A percentile compares a stretch with the other conserved stretches of the same genome.
These are phyloP conservation scores for Alloplasta piceator DNA, from an alignment of 2,888 invertebrate genomes.

Conservation along the genomic window DNA sequence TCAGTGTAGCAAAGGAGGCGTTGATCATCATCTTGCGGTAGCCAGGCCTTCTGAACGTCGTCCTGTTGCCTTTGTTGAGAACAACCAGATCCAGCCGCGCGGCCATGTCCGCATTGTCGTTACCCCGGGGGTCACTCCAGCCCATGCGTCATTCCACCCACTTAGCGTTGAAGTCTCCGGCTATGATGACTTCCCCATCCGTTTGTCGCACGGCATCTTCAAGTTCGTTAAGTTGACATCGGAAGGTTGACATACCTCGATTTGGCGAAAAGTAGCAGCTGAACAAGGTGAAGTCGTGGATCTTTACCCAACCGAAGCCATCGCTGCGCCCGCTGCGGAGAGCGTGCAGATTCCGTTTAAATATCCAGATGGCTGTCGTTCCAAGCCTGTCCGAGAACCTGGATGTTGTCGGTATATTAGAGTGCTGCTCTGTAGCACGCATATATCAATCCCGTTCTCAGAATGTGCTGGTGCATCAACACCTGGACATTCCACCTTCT, in stretches of 20 bases:
- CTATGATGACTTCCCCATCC: constrained; percentile 36
- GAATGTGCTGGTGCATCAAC: neutral
- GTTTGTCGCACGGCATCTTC: constrained; percentile 32
- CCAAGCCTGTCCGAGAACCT: constrained; percentile 7
- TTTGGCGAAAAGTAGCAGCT: constrained; percentile 59
- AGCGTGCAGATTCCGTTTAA: neutral
- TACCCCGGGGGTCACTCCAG: neutral
- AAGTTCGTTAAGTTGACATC: constrained; percentile 32
- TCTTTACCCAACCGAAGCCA: constrained; percentile 41
- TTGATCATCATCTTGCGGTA: constrained; percentile 43
- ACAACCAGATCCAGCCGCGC: constrained; percentile 35
- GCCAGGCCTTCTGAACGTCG: constrained; percentile 52
- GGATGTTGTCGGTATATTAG: neutral
- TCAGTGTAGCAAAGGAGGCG: constrained; percentile 24
- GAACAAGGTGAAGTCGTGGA: constrained; percentile 16
- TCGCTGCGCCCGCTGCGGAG: neutral
- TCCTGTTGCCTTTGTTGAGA: constrained; percentile 6
- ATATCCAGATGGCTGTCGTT: constrained; percentile 20
- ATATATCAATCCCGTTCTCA: constrained; percentile 24
- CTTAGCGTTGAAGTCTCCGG: too few species aligned
- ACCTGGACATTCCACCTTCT: constrained; percentile 8
- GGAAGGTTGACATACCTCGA: constrained; percentile 17
- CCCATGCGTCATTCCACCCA: too few species aligned
- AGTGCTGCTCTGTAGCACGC: constrained; percentile 44
- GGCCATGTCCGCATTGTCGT: constrained; percentile 31